Base-by-base conservation (phyloP, 1,140 invertebrate genomes). In the Drosophila rhopaloa region DNA sequence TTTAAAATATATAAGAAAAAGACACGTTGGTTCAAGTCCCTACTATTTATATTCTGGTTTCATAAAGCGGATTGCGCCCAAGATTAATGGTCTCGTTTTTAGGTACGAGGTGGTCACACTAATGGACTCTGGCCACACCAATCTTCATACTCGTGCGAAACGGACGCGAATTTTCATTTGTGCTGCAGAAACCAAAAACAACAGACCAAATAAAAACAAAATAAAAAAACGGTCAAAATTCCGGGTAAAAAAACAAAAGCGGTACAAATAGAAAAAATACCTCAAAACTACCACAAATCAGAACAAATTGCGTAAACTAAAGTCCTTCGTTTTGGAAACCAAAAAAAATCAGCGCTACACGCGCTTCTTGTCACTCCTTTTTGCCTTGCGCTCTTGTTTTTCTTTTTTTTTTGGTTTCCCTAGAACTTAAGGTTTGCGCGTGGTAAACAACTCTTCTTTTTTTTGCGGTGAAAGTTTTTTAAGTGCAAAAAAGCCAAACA, bases 371-470 rank as follows among this genome's bases (percentile, higher is more conserved):
- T 37, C 32, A 37, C 32, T 53, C 50, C 50, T 53, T 53, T 53
- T 53, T 37, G 32, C 50, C 14, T 79, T 71, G 61, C 72, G 77
- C 57, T 59, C 40, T 56, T 65, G 58, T 63, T 67, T 48, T 53
- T 13, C 27, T 35, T 54, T 43, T 78, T 41, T 58, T 78, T 70
- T 48, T 56, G 19, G 16, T 11, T 54, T 62, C n/a, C 19, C 19
- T 11, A 58, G 27, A 46, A 58, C 9, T 11, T 50, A 13, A 3
- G 7, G 35, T 9, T 57, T 29, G 56, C 56, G 43, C 44, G 57
- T 48, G 48, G 57, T 14, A 58, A 58, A 44, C 43, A 50, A 62
- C 38, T 37, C 14, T 76, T 81, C 68, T 81, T 81, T 77, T 73
- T 81, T 81, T 77, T 72, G 61, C 60, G 47, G 65, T 68, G 65